Evolutionary conservation across 2,888 invertebrate species (phyloP).

Genomic region (Brachyopa scutellaris): DNA sequence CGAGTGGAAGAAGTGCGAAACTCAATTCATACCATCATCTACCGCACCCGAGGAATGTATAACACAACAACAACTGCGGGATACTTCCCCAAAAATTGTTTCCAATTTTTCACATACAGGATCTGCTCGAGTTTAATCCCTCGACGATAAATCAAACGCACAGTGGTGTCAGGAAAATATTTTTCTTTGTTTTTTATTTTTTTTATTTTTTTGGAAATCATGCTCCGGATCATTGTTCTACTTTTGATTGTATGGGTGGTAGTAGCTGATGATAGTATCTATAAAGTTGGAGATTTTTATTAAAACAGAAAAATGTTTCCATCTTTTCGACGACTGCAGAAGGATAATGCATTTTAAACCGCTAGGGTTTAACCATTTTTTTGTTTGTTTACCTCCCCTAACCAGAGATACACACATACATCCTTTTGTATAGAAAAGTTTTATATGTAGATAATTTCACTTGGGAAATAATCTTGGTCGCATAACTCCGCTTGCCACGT

Average conservation of each 20-base stretch:
- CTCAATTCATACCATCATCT: constrained; percentile 18
- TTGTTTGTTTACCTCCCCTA: background rate
- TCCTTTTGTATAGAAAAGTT: background rate
- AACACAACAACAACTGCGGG: background rate
- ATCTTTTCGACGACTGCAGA: constrained; percentile 32
- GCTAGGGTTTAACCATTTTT: constrained; percentile 20
- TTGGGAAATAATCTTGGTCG: constrained; percentile 56
- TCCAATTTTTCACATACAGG: constrained; percentile 35
- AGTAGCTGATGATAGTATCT: background rate
- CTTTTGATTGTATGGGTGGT: background rate
- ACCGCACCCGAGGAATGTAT: constrained; percentile 1
- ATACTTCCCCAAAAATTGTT: constrained; percentile 42
- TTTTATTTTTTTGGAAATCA: constrained; percentile 30
- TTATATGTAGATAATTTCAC: constrained; percentile 11
- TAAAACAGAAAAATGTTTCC: constrained; percentile 53
- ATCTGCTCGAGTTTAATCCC: constrained; percentile 42
- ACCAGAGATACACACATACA: constrained; percentile 6
- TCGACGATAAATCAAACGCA: constrained; percentile 64
- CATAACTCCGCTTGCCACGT: constrained; percentile 39
- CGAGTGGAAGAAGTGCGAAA: constrained; percentile 30
- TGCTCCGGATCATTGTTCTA: constrained; percentile 50
- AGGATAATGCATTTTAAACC: constrained; percentile 59
- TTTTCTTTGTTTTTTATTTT: constrained; percentile 31
- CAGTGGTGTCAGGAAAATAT: constrained; percentile 65
- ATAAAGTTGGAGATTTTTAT: constrained; percentile 41